Percentiles rank a stretch among this genome's conserved stretches.
phyloP scores from a whole-genome alignment of 1,140 invertebrate genomes.

The Ceratina calcarata region DNA sequence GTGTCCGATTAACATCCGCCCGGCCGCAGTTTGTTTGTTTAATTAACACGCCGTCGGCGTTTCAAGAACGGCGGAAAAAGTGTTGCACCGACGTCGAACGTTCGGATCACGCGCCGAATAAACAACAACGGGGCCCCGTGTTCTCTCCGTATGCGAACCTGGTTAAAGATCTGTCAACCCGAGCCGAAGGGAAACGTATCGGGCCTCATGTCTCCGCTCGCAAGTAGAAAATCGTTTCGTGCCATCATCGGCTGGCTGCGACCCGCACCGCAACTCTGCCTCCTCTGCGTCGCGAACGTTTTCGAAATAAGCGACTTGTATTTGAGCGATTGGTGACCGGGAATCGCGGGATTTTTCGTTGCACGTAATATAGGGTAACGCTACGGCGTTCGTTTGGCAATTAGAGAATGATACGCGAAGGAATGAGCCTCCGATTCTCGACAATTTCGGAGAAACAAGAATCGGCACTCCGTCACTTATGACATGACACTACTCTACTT shows the following conservation, averaged over 20 bases:
- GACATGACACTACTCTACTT: conserved; percentile 22
- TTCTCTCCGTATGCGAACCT: background rate
- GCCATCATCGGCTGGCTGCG: conserved; percentile 15
- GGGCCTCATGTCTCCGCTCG: background rate
- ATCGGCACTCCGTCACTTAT: conserved; percentile 13
- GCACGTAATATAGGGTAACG: too few relatives aligned
- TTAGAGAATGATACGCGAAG: background rate
- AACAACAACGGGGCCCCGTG: background rate
- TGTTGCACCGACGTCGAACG: conserved; percentile 27
- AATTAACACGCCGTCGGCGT: conserved; percentile 48
- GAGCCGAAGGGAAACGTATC: conserved; percentile 24
- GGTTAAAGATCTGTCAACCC: conserved; percentile 3
- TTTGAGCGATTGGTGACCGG: background rate
- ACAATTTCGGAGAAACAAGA: background rate
- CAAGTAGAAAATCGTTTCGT: background rate
- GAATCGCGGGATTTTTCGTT: background rate
- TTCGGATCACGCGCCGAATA: conserved; percentile 24
- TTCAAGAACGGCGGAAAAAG: conserved; percentile 10
- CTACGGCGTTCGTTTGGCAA: background rate
- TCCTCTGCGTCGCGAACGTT: conserved; percentile 3
- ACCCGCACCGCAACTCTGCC: background rate
- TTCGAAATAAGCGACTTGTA: background rate
- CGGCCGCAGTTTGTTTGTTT: conserved; percentile 42
- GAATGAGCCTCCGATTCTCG: background rate
- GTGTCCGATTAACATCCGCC: conserved; percentile 29